Percentiles rank a stretch among this genome's conserved stretches.
phyloP scores from a whole-genome alignment of 2,797 vertebrate genomes.

The Xiphorhynchus erythropygius region DNA sequence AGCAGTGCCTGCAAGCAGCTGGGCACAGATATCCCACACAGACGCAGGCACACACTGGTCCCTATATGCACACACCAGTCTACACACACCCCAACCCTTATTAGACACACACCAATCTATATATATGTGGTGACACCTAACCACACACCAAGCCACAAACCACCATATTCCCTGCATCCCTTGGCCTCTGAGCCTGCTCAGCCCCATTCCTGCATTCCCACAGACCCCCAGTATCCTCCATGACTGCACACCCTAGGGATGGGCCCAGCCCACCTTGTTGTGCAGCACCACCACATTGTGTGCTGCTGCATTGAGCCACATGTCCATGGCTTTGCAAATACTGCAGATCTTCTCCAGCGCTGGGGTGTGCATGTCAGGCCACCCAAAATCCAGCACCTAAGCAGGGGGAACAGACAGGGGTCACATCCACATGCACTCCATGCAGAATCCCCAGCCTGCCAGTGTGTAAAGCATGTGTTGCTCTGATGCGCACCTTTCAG shows the following conservation, averaged over 20 bases:
- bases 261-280: constrained; percentile 84
- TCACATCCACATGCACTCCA: background rate
- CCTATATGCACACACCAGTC: fast-evolving
- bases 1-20: fast-evolving
- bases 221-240: fast-evolving
- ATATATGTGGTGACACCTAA: background rate
- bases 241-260: fast-evolving
- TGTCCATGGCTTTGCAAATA: constrained; percentile 99
- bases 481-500: background rate
- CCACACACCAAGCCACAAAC: background rate
- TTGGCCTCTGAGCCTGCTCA: background rate
- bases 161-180: background rate
- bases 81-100: too few species aligned
- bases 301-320: constrained; percentile 88
- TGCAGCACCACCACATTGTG: constrained; percentile 95
- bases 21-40: background rate
- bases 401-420: background rate
- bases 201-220: background rate
- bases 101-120: background rate
- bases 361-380: constrained; percentile 95
- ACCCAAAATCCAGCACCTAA: constrained; percentile 95
- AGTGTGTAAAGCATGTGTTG: fast-evolving
- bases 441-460: fast-evolving
- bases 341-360: constrained; percentile 98
- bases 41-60: background rate